Evolutionary conservation across 2,113 vertebrate species (phyloP), one percentile per base, ranked within the genome.

Genomic region (Sclerurus mexicanus): DNA sequence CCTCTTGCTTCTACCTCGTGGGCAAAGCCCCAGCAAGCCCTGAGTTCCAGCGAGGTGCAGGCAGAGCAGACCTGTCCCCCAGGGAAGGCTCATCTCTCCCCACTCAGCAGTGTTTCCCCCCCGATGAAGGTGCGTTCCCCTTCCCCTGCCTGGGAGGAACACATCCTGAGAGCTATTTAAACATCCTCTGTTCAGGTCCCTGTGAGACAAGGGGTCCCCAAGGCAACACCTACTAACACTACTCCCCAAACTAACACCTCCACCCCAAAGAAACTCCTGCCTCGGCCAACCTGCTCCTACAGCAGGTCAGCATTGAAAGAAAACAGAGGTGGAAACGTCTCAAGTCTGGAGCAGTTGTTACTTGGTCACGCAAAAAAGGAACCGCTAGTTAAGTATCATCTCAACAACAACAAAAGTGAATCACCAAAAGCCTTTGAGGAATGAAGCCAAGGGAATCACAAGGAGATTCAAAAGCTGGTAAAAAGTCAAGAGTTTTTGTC

Each of bases 31-130:
- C 40, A 2, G 23, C 23, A 30, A 7, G 73, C 49, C 39, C 44
- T 8, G 9, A 82, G 25, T 5, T 7, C 8, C 13, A n/a, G 18
- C 0, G 0, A 42, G 62, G 40, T 10, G 25, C 55, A 37, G 42
- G 59, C 1, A 44, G 50, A 35, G 33, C 58, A 7, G 31, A 35
- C 15, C 56, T 55, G 35, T 3, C 47, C 28, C 58, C 47, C 42
- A 64, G 44, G 64, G 42, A 63, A 49, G 13, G 39, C 13, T 58
- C 69, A 7, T 25, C 37, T 42, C 37, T 28, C n/a, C 56, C 44
- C 22, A 40, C 1, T 49, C 72, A 82, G 19, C 31, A n/a, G 12
- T 1, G 8, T 28, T 25, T 31, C 17, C 58, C 49, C 49, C 67
- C 67, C 55, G n/a, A 0, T 39, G 53, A 77, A 46, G 49, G 50